Conservation (phyloP, 2,797 vertebrate genomes). For the Caiman crocodilus region DNA sequence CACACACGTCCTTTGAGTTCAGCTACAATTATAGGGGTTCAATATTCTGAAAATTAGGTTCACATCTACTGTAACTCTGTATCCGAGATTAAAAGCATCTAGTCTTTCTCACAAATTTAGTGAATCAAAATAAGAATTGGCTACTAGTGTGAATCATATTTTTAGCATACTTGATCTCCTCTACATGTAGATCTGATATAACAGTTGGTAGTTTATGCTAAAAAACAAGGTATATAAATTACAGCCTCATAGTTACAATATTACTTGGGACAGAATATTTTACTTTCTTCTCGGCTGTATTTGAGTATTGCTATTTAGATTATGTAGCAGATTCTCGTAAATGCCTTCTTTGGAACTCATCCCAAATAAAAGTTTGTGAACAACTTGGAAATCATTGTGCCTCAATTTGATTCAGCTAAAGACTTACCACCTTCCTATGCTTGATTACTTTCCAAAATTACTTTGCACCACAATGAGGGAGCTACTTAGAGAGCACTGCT, state of each 20-base stretch:
- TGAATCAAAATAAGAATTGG: neutral
- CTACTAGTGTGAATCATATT: neutral
- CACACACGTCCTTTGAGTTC: neutral
- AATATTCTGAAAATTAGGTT: neutral
- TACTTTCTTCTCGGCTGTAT: neutral
- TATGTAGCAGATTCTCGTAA: neutral
- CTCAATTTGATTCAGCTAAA: neutral
- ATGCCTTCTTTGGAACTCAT: neutral
- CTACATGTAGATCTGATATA: neutral
- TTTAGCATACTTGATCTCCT: neutral
- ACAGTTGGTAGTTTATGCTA: fast-evolving
- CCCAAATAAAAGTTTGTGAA: neutral
- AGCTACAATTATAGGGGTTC: neutral
- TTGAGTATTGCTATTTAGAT: neutral
- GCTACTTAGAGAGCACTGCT: neutral
- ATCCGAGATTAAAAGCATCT: neutral
- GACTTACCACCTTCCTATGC: fast-evolving
- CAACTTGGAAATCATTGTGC: neutral
- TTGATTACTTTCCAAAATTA: neutral
- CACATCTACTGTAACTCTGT: neutral
- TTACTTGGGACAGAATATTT: neutral
- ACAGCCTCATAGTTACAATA: neutral
- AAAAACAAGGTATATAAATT: neutral
- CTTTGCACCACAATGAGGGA: neutral
- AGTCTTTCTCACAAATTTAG: neutral